phyloP scores from a whole-genome alignment of 2,797 vertebrate genomes.

The Anguilla pacifica region DNA sequence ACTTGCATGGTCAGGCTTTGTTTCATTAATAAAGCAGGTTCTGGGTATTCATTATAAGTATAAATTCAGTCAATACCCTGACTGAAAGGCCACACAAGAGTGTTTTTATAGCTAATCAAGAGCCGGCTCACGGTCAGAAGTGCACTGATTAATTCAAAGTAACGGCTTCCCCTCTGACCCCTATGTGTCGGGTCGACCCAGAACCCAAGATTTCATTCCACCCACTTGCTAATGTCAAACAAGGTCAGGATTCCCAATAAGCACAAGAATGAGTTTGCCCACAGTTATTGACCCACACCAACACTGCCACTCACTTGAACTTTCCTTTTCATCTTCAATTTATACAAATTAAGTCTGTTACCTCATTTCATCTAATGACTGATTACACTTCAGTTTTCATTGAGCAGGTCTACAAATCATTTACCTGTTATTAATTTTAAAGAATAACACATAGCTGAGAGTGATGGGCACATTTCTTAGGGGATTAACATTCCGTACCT shows the following conservation, averaged over 20 bases:
- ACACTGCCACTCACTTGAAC: slow-evolving; percentile 33
- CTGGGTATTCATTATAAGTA: slow-evolving; percentile 48
- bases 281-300: slow-evolving; percentile 43
- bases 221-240: slow-evolving; percentile 64
- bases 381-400: slow-evolving; percentile 1
- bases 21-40: slow-evolving; percentile 31
- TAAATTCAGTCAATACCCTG: slow-evolving; percentile 50
- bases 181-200: slow-evolving; percentile 50
- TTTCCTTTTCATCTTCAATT: slow-evolving; percentile 27
- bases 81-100: slow-evolving; percentile 57
- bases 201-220: slow-evolving; percentile 52
- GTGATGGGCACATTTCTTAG: neutral
- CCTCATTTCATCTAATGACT: neutral
- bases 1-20: slow-evolving; percentile 14
- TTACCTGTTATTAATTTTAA: neutral
- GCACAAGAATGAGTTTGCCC: slow-evolving; percentile 26
- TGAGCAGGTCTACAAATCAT: neutral
- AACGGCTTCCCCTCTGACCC: slow-evolving; percentile 47
- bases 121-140: slow-evolving; percentile 38
- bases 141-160: slow-evolving; percentile 60
- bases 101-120: slow-evolving; percentile 67
- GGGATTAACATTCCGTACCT: slow-evolving; percentile 24
- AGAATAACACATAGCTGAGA: neutral
- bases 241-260: slow-evolving; percentile 57
- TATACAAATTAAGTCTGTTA: slow-evolving; percentile 14